Evolutionary conservation across 2,113 vertebrate species (phyloP).

Genomic region (Lichenostomus cassidix): DNA sequence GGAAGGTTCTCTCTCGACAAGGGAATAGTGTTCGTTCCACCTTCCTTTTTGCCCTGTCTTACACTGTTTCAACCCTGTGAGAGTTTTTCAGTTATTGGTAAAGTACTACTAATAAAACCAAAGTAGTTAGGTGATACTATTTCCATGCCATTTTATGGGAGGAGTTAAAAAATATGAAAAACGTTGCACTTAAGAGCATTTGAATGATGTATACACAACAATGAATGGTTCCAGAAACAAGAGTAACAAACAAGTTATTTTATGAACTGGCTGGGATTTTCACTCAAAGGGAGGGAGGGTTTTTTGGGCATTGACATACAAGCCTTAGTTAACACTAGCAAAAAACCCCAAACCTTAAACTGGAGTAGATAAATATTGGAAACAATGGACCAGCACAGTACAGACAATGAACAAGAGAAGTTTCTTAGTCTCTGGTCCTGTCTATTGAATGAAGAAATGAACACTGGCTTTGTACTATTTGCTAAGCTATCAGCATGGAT

Average conservation of each 20-base stretch:
- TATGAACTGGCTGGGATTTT: neutral
- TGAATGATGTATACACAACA: neutral
- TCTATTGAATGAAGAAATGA: neutral
- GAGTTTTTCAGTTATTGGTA: neutral
- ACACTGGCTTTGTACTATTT: neutral
- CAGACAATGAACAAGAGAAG: neutral
- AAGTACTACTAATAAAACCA: neutral
- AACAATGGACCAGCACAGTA: neutral
- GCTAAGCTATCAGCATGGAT: neutral
- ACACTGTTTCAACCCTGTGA: neutral
- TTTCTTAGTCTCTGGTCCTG: neutral
- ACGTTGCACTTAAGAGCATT: neutral
- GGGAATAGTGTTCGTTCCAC: neutral
- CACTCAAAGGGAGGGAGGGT: neutral
- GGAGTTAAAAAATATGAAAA: neutral
- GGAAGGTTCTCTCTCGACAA: neutral
- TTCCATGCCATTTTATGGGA: neutral
- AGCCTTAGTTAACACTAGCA: neutral
- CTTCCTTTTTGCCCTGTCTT: neutral
- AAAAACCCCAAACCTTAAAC: neutral
- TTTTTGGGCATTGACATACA: neutral
- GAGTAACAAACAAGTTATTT: neutral
- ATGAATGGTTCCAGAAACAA: neutral
- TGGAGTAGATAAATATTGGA: neutral
- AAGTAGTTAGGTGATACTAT: neutral